phyloP scores from a whole-genome alignment of 1,140 invertebrate genomes.

The Idris sp. region DNA sequence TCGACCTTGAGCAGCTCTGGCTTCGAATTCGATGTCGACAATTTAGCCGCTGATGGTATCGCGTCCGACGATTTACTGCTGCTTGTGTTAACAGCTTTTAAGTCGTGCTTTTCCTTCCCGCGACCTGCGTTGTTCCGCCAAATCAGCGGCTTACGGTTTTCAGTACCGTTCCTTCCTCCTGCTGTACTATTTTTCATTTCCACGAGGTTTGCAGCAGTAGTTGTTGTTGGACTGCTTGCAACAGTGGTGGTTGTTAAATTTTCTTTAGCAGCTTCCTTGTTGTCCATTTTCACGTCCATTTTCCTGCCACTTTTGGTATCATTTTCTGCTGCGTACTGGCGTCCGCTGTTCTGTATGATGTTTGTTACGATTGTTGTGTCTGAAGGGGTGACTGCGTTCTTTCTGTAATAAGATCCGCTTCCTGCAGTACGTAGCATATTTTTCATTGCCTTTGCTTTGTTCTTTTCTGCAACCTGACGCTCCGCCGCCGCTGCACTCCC shows the following conservation, averaged over 20 bases:
- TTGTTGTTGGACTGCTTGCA: slow-evolving; percentile 13
- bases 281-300: slow-evolving; percentile 24
- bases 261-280: slow-evolving; percentile 4
- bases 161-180: slow-evolving; percentile 24
- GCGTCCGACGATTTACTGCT: slow-evolving; percentile 34
- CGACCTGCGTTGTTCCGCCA: slow-evolving; percentile 50
- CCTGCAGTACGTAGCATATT: slow-evolving; percentile 60
- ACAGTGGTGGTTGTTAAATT: neutral
- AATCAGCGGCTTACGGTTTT: slow-evolving; percentile 55
- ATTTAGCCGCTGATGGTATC: slow-evolving; percentile 44
- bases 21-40: no score
- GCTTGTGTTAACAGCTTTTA: slow-evolving; percentile 43
- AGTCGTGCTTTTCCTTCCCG: slow-evolving; percentile 38
- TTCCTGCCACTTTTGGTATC: slow-evolving; percentile 34
- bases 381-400: slow-evolving; percentile 56
- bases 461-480: slow-evolving; percentile 66
- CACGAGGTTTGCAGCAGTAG: no score
- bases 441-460: slow-evolving; percentile 68
- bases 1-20: no score
- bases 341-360: slow-evolving; percentile 62
- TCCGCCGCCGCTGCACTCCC: slow-evolving; percentile 70
- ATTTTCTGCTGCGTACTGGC: slow-evolving; percentile 41
- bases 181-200: no score
- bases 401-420: slow-evolving; percentile 65
- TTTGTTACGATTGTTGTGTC: slow-evolving; percentile 70